These are phyloP conservation scores for Serinus canaria DNA, from an alignment of 2,113 vertebrate species.

Conservation along the genomic window DNA sequence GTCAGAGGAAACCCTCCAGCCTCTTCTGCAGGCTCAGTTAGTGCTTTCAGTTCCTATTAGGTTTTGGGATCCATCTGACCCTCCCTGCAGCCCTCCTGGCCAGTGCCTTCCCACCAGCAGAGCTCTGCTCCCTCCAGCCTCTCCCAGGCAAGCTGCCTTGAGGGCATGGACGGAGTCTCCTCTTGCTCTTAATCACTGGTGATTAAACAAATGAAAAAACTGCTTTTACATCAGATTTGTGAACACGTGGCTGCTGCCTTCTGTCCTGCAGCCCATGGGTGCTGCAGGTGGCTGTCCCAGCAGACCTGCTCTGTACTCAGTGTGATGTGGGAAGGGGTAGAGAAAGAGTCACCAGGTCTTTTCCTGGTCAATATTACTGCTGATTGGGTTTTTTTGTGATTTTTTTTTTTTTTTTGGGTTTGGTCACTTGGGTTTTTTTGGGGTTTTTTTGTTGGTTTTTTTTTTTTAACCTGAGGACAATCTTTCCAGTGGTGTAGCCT, in stretches of 20 bases:
- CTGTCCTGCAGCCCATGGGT: not conserved
- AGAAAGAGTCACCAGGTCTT: not conserved
- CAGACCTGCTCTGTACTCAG: not conserved
- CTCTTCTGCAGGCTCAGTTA: conserved; percentile 39
- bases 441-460: not conserved
- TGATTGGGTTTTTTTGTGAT: too few species aligned
- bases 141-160: not conserved
- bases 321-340: not conserved
- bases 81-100: not conserved
- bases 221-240: not conserved
- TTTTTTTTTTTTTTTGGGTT: too few species aligned
- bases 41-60: conserved; percentile 55
- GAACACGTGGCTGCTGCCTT: not conserved
- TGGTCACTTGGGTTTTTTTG: not conserved
- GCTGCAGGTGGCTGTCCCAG: not conserved
- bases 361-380: fast-evolving
- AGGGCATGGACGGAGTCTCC: not conserved
- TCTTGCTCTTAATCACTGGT: not conserved
- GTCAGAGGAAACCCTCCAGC: conserved; percentile 30
- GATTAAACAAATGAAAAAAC: not conserved
- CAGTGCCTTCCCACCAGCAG: not conserved
- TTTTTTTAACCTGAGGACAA: not conserved
- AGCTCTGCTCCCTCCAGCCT: not conserved
- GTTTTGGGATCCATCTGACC: not conserved
- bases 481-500: not conserved